These are phyloP conservation scores for Ramphastos sulfuratus DNA, from an alignment of 2,113 vertebrate genomes.

Conservation along the genomic window DNA sequence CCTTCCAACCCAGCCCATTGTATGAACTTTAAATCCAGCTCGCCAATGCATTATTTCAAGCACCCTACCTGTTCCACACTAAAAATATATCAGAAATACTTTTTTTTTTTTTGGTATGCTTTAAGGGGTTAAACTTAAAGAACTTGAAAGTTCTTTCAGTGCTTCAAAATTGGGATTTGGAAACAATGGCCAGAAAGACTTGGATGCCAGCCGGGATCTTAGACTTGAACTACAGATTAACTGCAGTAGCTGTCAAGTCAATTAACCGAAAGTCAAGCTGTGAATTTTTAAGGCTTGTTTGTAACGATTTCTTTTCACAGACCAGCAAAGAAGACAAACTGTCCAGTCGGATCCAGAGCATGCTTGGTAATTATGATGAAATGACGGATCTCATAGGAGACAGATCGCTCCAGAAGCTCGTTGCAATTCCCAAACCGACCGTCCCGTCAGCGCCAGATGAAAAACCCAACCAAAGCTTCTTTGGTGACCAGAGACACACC, in stretches of 20 bases:
- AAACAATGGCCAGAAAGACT: background rate
- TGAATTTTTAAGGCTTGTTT: background rate
- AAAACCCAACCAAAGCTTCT: conserved; percentile 85
- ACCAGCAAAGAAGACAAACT: conserved; percentile 97
- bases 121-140: background rate
- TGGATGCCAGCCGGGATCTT: background rate
- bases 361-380: conserved; percentile 98
- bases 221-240: background rate
- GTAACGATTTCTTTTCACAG: conserved; percentile 65
- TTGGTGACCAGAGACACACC: conserved; percentile 87
- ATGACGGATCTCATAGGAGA: conserved; percentile 96
- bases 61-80: background rate
- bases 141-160: no score
- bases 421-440: conserved; percentile 83
- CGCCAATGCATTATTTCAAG: background rate
- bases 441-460: conserved; percentile 89
- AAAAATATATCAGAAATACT: background rate
- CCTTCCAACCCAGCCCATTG: background rate
- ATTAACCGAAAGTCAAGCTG: background rate
- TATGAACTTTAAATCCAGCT: background rate
- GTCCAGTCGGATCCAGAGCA: conserved; percentile 98
- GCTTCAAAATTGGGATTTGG: background rate
- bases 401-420: conserved; percentile 88
- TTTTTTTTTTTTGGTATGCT: background rate
- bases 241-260: background rate